Evolutionary conservation across 2,113 vertebrate genomes (phyloP).

Genomic region (zebrafish (Danio rerio)): GRCz12tu NC_133181.1:35988001-35988500

Average conservation of each 20-base stretch:
- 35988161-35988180: slow-evolving; percentile 20
- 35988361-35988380: too few relatives aligned
- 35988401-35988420: too few relatives aligned
- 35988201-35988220: slow-evolving; percentile 15
- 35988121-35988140: slow-evolving; percentile 18
- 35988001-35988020: slow-evolving; percentile 60
- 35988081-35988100: background rate
- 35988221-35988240: slow-evolving; percentile 13
- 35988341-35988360: too few relatives aligned
- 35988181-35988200: slow-evolving; percentile 27
- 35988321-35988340: too few relatives aligned
- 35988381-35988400: too few relatives aligned
- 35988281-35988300: background rate
- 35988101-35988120: slow-evolving; percentile 13
- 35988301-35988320: too few relatives aligned
- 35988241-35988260: slow-evolving; percentile 12
- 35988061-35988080: slow-evolving; percentile 27
- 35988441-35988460: too few relatives aligned
- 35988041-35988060: slow-evolving; percentile 5
- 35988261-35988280: background rate
- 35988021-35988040: slow-evolving; percentile 8
- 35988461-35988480: too few relatives aligned
- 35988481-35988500: too few relatives aligned
- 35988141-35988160: background rate
- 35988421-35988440: too few relatives aligned